Base-by-base conservation (phyloP, 2,888 invertebrate genomes). In the Epiblema foenella region DNA sequence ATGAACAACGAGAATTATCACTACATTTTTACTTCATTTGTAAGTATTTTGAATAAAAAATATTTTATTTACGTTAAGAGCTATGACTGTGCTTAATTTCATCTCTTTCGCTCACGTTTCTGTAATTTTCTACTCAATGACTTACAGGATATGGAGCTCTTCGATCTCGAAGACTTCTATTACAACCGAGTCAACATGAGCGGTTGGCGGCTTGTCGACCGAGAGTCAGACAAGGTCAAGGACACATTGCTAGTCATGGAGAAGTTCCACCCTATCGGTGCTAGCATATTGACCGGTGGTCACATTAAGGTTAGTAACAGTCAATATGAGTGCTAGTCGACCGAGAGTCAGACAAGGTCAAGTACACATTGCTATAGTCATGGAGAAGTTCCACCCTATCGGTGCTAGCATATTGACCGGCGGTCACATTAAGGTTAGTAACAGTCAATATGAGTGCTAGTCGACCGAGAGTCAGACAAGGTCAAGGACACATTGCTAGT, bases 1-100 rank as follows among this genome's bases (percentile, higher is more conserved):
- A 99, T 99, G 98, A 98, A 98, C 85, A 98, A 98, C 85, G 97
- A 98, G 87, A 94, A 97, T 81, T 98, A 98, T 84, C 98, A 99
- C 87, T 99, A 98, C 86, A 97, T 98, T 94, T 98, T 98, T 85
- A 98, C 98, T 17, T 98, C 98, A 4, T 97, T 98, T 89, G 98
- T 98, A 94, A 97, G 97, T 97, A 94, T 71, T 51, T 56, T 11
- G 37, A 11, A 33, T 56, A 10, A 4, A 20, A 15, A 17, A 9
- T 29, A 56, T 33, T 33, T 8, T 33, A 0, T 8, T 33, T 33
- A 8, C 5, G 7, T n/a, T n/a, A n/a, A n/a, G n/a, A n/a, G n/a
- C n/a, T n/a, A n/a, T n/a, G n/a, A n/a, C n/a, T n/a, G n/a, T n/a
- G n/a, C n/a, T n/a, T n/a, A n/a, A n/a, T n/a, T n/a, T n/a, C n/a